Evolutionary conservation across 2,113 vertebrate species (phyloP), one percentile per base, ranked within the genome.

Genomic region (Etheostoma cragini): DNA sequence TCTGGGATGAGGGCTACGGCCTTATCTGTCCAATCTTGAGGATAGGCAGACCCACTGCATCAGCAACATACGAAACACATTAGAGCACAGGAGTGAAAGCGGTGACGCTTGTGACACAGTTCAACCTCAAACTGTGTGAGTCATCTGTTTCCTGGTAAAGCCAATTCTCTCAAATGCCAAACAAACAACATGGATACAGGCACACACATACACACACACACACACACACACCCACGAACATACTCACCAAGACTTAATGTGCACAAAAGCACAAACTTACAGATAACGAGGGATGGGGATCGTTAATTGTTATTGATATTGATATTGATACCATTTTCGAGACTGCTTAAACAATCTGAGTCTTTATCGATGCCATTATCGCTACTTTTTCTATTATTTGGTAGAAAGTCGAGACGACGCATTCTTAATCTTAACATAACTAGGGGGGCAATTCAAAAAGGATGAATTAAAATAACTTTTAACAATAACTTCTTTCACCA

Each of bases 51-150:
- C 84, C 83, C 54, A 58, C 72, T 49, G 80, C 87, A 77, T 87
- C 87, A 49, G 81, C 72, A 57, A 87, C 90, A 86, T 78, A 71
- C 54, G 47, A 80, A 83, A 87, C 56, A 67, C 65, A 85, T 93
- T 85, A 74, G 81, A 66, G 71, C 42, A 3, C 76, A 57, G 83
- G 86, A 89, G 87, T 66, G 84, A 81, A 79, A 79, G 82, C 50
- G 17, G 75, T 74, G 73, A 87, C 56, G 79, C 86, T 84, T 5
- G 64, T 74, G 82, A 89, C 76, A 82, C 81, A 53, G 84, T 89
- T 87, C 88, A 86, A 80, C 80, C 82, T 87, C 89, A 84, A 87
- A 88, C 87, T 85, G 88, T 85, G 89, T 77, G 67, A 87, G 76
- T 89, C 91, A 87, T 92, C 85, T 88, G 86, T 88, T 91, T 89